Percentiles rank a stretch among this genome's conserved stretches.
These are phyloP conservation scores for Lamprologus callipterus DNA, from an alignment of 2,113 vertebrate genomes.

Conservation along the genomic window DNA sequence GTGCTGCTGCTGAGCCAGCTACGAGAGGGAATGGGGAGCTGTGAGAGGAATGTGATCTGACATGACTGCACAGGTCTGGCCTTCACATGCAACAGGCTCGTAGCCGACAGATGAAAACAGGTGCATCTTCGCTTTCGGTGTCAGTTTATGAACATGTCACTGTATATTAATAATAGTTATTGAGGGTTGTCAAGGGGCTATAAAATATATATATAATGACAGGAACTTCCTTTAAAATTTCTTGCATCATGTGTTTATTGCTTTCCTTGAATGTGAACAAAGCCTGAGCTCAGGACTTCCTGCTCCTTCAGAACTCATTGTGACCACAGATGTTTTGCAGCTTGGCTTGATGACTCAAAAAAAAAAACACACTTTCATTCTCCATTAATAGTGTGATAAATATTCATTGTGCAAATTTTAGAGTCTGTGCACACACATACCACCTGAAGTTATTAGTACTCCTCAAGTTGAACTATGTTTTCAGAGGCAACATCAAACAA, in stretches of 20 bases:
- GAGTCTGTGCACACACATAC: neutral
- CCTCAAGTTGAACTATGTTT: neutral
- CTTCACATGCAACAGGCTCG: neutral
- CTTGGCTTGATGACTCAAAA: neutral
- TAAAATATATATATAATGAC: neutral
- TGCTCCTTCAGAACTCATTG: neutral
- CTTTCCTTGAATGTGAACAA: neutral
- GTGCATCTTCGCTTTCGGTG: neutral
- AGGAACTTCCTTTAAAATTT: neutral
- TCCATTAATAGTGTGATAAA: neutral
- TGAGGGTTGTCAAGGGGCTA: neutral
- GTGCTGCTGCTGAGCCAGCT: conserved; percentile 5
- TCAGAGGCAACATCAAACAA: neutral
- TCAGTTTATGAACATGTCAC: neutral
- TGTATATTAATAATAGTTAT: neutral
- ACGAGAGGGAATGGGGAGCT: neutral
- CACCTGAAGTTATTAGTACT: neutral
- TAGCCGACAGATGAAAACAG: neutral
- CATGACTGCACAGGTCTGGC: conserved; percentile 37
- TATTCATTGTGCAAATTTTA: neutral
- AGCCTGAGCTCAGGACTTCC: neutral
- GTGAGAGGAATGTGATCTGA: conserved; percentile 45
- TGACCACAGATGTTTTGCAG: neutral
- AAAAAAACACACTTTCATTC: neutral
- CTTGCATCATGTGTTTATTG: neutral